Evolutionary conservation across 2,888 invertebrate genomes (phyloP).

Genomic region (Melinaea menophilus): DNA sequence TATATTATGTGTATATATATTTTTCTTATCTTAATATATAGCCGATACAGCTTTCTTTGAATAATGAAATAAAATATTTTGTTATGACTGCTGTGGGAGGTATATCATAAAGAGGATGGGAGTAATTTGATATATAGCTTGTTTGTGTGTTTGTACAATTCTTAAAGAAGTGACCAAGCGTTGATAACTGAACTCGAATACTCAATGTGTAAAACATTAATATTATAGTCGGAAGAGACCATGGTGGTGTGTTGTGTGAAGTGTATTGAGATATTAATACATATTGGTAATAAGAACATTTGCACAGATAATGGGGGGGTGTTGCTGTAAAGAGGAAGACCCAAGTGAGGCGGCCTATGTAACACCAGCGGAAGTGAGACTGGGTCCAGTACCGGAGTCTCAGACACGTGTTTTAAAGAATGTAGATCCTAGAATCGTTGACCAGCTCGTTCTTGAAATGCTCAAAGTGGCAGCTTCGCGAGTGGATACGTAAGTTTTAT

Average conservation of each 20-base stretch:
- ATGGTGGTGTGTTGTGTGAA: background rate
- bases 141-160: no score
- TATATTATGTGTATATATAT: no score
- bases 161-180: no score
- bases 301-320: constrained; percentile 82
- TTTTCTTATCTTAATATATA: no score
- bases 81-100: no score
- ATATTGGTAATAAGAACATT: constrained; percentile 2
- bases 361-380: constrained; percentile 44
- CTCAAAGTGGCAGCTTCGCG: constrained; percentile 87
- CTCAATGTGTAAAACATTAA: no score
- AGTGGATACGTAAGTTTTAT: constrained; percentile 83
- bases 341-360: constrained; percentile 69
- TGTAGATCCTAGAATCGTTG: constrained; percentile 74
- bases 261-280: background rate
- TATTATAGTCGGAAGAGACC: background rate
- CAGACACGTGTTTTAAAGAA: constrained; percentile 38
- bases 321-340: constrained; percentile 84
- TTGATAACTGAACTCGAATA: no score
- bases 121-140: no score
- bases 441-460: constrained; percentile 88
- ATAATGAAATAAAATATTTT: no score
- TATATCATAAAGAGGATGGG: no score
- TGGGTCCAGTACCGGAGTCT: constrained; percentile 37
- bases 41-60: no score